A percentile compares a stretch with the other conserved stretches of the same genome.
These are phyloP conservation scores for Xenops minutus DNA, from an alignment of 2,797 vertebrate species.

Conservation along the genomic window DNA sequence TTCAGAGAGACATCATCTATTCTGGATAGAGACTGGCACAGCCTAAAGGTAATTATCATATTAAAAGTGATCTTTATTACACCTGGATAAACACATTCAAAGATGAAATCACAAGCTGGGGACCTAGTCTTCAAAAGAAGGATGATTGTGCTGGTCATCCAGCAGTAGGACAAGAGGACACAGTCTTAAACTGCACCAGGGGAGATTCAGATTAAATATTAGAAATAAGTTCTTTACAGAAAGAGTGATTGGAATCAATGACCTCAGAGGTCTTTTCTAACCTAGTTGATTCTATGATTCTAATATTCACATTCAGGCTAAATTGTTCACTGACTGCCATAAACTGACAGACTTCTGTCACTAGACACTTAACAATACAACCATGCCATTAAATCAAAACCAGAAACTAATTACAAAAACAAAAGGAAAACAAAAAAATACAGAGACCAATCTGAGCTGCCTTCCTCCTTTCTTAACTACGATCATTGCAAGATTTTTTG, in stretches of 20 bases:
- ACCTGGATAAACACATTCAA: background rate
- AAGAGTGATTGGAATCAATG: too few species aligned
- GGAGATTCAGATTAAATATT: too few species aligned
- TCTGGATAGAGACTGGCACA: background rate
- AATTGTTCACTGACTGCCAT: background rate
- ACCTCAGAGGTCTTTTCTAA: too few species aligned
- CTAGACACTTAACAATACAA: background rate
- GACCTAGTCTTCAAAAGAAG: background rate
- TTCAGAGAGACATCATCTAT: background rate
- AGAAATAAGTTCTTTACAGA: too few species aligned
- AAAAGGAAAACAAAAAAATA: background rate
- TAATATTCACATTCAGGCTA: background rate
- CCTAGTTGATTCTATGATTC: too few species aligned
- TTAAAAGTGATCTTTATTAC: background rate
- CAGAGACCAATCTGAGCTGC: background rate
- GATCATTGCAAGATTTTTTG: fast-evolving
- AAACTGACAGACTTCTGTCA: background rate
- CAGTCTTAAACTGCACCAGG: too few species aligned
- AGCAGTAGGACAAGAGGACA: too few species aligned
- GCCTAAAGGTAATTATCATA: background rate
- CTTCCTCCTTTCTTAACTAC: background rate
- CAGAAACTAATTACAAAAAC: background rate
- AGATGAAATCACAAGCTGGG: background rate
- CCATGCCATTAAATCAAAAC: background rate
- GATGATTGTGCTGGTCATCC: background rate